phyloP scores from a whole-genome alignment of 1,140 invertebrate species.

The Hyposmocoma kahamanoa region DNA sequence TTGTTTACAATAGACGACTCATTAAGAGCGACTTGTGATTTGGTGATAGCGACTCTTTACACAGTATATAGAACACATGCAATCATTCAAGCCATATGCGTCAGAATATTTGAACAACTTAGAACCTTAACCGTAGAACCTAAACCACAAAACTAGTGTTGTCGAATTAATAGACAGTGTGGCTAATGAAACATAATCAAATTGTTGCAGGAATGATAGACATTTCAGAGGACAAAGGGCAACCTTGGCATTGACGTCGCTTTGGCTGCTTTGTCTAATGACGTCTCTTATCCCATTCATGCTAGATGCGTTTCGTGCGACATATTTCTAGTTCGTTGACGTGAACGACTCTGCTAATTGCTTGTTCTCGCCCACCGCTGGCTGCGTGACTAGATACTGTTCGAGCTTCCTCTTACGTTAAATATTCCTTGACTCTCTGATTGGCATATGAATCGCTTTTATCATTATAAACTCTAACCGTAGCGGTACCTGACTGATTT shows the following conservation, averaged over 20 bases:
- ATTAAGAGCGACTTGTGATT: no score
- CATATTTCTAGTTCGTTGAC: constrained; percentile 51
- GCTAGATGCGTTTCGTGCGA: constrained; percentile 25
- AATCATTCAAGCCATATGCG: no score
- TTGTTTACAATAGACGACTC: no score
- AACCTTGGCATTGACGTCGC: constrained; percentile 26
- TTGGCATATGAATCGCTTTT: constrained; percentile 44
- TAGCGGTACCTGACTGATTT: constrained; percentile 30
- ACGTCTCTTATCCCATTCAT: constrained; percentile 37
- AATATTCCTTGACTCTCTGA: constrained; percentile 36
- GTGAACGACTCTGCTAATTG: constrained; percentile 45
- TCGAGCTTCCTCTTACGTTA: constrained; percentile 36
- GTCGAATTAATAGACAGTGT: no score
- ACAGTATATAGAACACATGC: no score
- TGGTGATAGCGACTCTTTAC: no score
- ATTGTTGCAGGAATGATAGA: no score
- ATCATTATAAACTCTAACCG: constrained; percentile 29
- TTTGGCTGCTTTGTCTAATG: constrained; percentile 22
- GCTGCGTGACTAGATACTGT: constrained; percentile 38
- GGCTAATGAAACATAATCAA: no score
- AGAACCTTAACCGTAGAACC: no score
- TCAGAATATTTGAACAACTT: no score
- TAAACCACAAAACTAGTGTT: no score
- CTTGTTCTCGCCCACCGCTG: constrained; percentile 46
- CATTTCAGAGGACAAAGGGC: not conserved